Base-by-base conservation (phyloP, 2,888 invertebrate species). In the Idaea aversata region DNA sequence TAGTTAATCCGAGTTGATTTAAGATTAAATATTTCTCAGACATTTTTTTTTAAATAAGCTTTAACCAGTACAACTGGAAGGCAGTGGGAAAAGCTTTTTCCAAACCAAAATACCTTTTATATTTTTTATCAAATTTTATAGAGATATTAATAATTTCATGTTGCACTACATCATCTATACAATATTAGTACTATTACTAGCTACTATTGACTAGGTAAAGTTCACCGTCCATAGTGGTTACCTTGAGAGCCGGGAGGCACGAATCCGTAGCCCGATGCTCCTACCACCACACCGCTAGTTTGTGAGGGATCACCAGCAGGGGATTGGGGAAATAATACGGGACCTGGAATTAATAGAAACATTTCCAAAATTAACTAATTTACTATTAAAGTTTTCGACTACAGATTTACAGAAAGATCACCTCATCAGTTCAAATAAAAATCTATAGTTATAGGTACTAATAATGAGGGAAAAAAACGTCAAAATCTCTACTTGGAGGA, bases 191-290 rank as follows among this genome's bases (percentile, higher is more conserved):
- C 34, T 88, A 88, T 86, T 87, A 67, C 87, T 87, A 90, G 80
- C 87, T 91, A 90, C 82, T 47, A 68, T 81, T 82, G 84, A 85
- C 86, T 88, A 86, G 80, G 73, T 25, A 5, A 75, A 79, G 76
- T 81, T 81, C 87, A 90, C 83, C 87, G 87, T 79, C 91, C 87
- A 81, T 87, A 88, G 72, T 76, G 64, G 82, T 94, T 95, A 95
- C 95, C 95, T 95, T 92, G 93, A 73, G 93, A 87, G 88, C 94
- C 94, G 78, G 97, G 96, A 70, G 97, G 97, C 69, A 97, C 97
- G 87, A 97, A 97, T 75, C 97, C 97, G 84, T 95, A 97, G 74
- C 97, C 97, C 62, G 97, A 97, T 67, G 97, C 97, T 67, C 97
- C 97, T 38, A 96, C 95, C 66, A 97, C 93, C 57, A 97, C 97